These are phyloP conservation scores for Cephus runcator DNA, from an alignment of 2,888 invertebrate species.

Conservation along the genomic window DNA sequence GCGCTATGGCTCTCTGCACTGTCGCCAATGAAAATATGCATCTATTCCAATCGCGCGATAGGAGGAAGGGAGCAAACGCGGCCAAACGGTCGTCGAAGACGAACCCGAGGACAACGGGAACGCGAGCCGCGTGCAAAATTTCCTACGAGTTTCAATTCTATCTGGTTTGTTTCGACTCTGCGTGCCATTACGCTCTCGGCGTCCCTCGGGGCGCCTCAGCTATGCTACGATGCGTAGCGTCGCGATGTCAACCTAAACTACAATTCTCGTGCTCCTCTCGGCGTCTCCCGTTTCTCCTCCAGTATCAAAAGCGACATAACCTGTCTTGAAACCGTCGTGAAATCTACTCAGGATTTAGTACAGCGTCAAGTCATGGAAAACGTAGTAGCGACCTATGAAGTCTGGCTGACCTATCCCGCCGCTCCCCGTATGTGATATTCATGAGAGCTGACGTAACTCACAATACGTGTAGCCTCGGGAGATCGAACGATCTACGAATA, in stretches of 20 bases:
- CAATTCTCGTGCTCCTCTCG: not conserved
- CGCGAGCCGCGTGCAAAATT: not conserved
- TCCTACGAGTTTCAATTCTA: not conserved
- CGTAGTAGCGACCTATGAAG: not conserved
- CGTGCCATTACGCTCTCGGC: not conserved
- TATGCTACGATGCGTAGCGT: not conserved
- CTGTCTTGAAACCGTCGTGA: not conserved
- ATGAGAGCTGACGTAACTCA: not conserved
- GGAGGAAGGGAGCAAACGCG: not conserved
- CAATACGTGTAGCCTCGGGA: not conserved
- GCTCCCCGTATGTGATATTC: not conserved
- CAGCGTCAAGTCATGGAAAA: not conserved
- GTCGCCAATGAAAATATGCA: not conserved
- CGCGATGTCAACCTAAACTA: not conserved
- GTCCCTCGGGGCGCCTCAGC: not conserved
- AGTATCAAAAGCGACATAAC: not conserved
- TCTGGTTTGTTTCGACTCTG: not conserved
- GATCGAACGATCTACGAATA: conserved; percentile 2
- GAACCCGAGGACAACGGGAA: not conserved
- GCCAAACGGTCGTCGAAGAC: not conserved
- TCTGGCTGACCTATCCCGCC: not conserved
- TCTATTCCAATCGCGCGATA: not conserved
- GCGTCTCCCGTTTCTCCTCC: not conserved
- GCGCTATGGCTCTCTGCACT: not conserved
- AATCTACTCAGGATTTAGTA: not conserved